Conservation (phyloP, 2,888 invertebrate genomes). For the Agonopterix arenella region DNA sequence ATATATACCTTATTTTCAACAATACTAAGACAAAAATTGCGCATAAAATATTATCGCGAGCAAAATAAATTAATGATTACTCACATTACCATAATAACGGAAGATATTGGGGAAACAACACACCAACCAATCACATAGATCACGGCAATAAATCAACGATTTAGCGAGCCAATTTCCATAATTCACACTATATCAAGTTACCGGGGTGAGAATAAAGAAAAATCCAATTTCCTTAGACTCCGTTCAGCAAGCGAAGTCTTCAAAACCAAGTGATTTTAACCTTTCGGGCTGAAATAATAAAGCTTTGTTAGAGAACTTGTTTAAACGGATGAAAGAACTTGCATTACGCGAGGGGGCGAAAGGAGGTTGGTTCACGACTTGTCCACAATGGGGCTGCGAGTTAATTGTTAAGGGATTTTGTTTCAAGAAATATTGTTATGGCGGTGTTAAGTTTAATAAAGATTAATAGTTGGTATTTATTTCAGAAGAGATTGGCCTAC, state of each 20-base stretch:
- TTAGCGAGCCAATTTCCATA: conserved; percentile 70
- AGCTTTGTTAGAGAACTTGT: too few relatives aligned
- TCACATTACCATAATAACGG: conserved; percentile 15
- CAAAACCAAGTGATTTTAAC: too few relatives aligned
- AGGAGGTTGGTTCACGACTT: conserved; percentile 23
- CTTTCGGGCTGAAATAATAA: too few relatives aligned
- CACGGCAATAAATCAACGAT: conserved; percentile 67
- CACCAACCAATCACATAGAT: conserved; percentile 41
- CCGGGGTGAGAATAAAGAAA: conserved; percentile 56
- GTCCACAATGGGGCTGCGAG: conserved; percentile 35
- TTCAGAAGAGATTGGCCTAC: too few relatives aligned
- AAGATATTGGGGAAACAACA: conserved; percentile 29
- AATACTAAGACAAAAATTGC: too few relatives aligned
- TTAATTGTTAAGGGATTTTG: not conserved
- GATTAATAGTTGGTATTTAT: too few relatives aligned
- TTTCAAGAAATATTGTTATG: too few relatives aligned
- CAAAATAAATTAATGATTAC: conserved; percentile 2
- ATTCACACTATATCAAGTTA: conserved; percentile 74
- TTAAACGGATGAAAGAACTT: conserved; percentile 18
- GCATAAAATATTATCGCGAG: too few relatives aligned
- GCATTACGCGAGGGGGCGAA: conserved; percentile 51
- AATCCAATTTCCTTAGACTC: conserved; percentile 65
- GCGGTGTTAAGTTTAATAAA: too few relatives aligned
- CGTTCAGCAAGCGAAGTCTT: too few relatives aligned
- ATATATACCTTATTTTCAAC: too few relatives aligned